phyloP scores from a whole-genome alignment of 2,888 invertebrate genomes.

The Cerastoderma edule region DNA sequence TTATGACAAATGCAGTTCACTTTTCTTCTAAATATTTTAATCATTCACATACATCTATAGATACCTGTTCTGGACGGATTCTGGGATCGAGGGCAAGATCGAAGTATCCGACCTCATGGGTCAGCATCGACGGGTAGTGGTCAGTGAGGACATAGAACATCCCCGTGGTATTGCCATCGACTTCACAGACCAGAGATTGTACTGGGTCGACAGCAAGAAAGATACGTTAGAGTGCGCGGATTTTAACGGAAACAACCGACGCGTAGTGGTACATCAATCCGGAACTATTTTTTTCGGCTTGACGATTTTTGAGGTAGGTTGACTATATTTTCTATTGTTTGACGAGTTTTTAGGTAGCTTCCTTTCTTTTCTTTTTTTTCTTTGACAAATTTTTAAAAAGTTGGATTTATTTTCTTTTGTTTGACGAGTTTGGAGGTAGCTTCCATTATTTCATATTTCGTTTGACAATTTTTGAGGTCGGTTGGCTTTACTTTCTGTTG shows the following conservation, averaged over 20 bases:
- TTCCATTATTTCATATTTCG: too few species aligned
- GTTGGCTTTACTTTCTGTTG: too few species aligned
- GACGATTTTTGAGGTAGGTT: slow-evolving; percentile 72
- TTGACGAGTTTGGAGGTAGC: too few species aligned
- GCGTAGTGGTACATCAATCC: slow-evolving; percentile 69
- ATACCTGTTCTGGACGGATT: slow-evolving; percentile 80
- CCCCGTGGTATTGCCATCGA: slow-evolving; percentile 84
- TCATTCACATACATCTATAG: too few species aligned
- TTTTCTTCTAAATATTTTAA: too few species aligned
- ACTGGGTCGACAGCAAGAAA: slow-evolving; percentile 94
- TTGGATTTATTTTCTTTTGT: too few species aligned
- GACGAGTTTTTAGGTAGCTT: too few species aligned
- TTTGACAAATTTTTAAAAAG: too few species aligned
- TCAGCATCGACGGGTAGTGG: slow-evolving; percentile 68
- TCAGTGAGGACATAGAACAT: slow-evolving; percentile 63
- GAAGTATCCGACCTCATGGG: slow-evolving; percentile 77
- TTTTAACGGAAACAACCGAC: slow-evolving; percentile 89
- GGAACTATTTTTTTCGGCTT: slow-evolving; percentile 75
- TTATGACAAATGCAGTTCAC: too few species aligned
- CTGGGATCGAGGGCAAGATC: slow-evolving; percentile 75
- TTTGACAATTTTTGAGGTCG: too few species aligned
- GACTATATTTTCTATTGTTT: too few species aligned
- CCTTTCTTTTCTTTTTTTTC: too few species aligned
- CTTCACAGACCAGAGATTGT: slow-evolving; percentile 87
- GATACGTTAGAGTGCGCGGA: slow-evolving; percentile 92